Conservation (phyloP, 1,140 invertebrate species). For the Plodia interpunctella region DNA sequence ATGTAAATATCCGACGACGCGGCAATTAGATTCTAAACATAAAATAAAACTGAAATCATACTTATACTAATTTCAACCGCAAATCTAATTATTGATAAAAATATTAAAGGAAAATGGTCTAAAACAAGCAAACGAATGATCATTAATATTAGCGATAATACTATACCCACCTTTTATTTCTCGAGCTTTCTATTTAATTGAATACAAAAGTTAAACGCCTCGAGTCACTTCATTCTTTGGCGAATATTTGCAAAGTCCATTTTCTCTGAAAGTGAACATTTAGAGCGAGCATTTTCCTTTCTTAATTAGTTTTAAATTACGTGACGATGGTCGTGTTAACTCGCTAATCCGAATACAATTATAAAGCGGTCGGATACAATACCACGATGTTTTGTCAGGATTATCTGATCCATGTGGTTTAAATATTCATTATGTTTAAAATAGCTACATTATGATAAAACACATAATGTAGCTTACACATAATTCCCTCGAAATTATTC, state of each 20-base stretch:
- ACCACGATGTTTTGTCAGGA: not conserved
- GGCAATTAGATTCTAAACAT: no score
- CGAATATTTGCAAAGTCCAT: slow-evolving; percentile 62
- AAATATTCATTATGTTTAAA: not conserved
- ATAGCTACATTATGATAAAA: not conserved
- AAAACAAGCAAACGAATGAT: slow-evolving; percentile 37
- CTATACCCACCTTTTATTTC: slow-evolving; percentile 38
- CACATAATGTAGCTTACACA: not conserved
- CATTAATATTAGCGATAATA: slow-evolving; percentile 36
- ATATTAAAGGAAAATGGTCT: slow-evolving; percentile 7
- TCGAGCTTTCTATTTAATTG: slow-evolving; percentile 66
- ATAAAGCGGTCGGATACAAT: slow-evolving; percentile 16
- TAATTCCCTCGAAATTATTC: no score
- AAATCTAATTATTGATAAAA: not conserved
- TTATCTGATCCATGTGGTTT: not conserved
- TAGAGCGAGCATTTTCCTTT: slow-evolving; percentile 56
- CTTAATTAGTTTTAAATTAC: slow-evolving; percentile 71
- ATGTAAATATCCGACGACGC: no score
- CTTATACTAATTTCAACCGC: no score
- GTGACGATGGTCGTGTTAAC: slow-evolving; percentile 60
- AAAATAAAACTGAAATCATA: no score
- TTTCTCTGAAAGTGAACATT: slow-evolving; percentile 60
- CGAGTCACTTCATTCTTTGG: slow-evolving; percentile 52
- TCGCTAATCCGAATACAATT: slow-evolving; percentile 41
- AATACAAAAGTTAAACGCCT: slow-evolving; percentile 66